Evolutionary conservation across 2,888 invertebrate genomes (phyloP).

Genomic region (Lamellibrachia columna): DNA sequence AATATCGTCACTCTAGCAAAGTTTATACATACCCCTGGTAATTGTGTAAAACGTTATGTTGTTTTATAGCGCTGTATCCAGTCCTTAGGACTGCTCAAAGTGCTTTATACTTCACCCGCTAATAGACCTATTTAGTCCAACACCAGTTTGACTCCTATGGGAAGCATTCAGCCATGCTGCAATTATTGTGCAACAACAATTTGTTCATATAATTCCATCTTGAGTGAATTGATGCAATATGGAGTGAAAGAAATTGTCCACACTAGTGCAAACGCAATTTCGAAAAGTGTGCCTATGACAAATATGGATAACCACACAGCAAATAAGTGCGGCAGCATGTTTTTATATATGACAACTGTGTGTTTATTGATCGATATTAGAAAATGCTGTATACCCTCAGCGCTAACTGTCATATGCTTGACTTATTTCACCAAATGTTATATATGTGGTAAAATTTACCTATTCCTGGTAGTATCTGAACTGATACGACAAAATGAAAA

Average conservation of each 20-base stretch:
- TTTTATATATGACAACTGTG: background rate
- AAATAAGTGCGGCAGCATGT: no score
- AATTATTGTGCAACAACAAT: background rate
- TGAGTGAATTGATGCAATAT: background rate
- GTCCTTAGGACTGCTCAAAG: background rate
- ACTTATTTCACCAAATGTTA: background rate
- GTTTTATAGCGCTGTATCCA: background rate
- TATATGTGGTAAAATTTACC: background rate
- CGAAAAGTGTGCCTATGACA: background rate
- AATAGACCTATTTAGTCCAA: background rate
- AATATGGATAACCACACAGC: no score
- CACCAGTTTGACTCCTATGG: background rate
- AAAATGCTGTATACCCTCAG: background rate
- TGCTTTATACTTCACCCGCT: background rate
- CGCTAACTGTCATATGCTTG: background rate
- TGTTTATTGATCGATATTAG: conserved; percentile 12
- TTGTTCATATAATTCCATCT: background rate
- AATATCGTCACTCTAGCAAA: no score
- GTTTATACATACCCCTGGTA: no score
- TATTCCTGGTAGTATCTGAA: no score
- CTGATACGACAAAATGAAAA: no score
- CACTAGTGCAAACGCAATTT: background rate
- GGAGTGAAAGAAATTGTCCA: background rate
- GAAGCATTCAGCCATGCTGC: background rate
- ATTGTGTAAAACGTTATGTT: background rate